These are phyloP conservation scores for Machaerirhynchus nigripectus DNA, from an alignment of 2,113 vertebrate species.

Conservation along the genomic window DNA sequence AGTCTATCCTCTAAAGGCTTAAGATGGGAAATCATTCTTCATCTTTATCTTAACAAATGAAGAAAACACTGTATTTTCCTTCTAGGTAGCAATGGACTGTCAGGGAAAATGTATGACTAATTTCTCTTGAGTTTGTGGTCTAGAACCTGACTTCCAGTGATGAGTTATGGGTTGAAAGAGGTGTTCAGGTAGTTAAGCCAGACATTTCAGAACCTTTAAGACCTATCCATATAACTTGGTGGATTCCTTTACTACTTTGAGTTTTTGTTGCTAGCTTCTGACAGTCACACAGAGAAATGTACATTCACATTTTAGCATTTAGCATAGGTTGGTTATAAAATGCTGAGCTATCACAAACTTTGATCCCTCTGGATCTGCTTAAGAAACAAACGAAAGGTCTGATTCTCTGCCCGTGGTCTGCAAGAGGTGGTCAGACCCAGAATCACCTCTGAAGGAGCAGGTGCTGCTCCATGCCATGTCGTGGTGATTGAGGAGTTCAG, in stretches of 20 bases:
- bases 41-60: not conserved
- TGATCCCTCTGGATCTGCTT: not conserved
- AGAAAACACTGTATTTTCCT: not conserved
- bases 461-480: not conserved
- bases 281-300: not conserved
- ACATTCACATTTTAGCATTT: not conserved
- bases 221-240: not conserved
- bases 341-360: not conserved
- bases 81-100: not conserved
- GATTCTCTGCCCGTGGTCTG: not conserved
- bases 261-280: not conserved
- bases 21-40: not conserved
- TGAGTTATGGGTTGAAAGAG: not conserved
- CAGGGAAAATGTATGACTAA: not conserved
- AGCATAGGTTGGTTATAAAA: not conserved
- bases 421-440: not conserved
- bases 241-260: not conserved
- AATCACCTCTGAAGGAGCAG: not conserved
- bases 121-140: not conserved
- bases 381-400: not conserved
- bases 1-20: not conserved
- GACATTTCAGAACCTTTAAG: not conserved
- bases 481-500: not conserved
- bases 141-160: not conserved
- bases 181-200: not conserved